Base-by-base conservation (phyloP, 1,140 invertebrate species). In the Drosophila pectinifera region DNA sequence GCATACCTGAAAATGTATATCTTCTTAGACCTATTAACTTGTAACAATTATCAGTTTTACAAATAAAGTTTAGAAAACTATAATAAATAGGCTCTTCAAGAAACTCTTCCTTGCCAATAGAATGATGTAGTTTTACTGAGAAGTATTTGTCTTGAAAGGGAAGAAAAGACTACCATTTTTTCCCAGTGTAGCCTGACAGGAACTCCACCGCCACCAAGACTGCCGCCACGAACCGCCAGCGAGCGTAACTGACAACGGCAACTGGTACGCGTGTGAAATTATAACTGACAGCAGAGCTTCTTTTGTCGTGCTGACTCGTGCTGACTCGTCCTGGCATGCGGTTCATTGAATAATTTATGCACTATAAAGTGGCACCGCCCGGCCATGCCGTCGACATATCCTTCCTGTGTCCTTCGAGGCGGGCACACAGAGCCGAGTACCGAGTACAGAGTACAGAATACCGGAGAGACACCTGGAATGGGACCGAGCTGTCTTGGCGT, bases 311-410 rank as follows among this genome's bases (percentile, higher is more conserved):
- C n/a, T n/a, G n/a, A n/a, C n/a, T n/a, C n/a, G n/a, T 53, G 72
- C 64, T 72, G 70, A 72, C 79, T 73, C 80, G 55, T 62, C 69
- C 73, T 75, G 84, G 69, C 77, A 80, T 80, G 74, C 80, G 77
- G 80, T 58, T 65, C 74, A 80, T 78, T 89, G 84, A 89, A 89
- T 89, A 89, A 89, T 89, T 89, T 89, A 89, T 89, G 77, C 77
- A 84, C 62, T 77, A 64, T 80, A 80, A 89, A 84, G 69, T 80
- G 84, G 34, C 75, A 59, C 41, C 28, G 28, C 26, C 28, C 31
- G 31, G 34, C 34, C 31, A 28, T 45, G 16, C 18, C 46, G 24
- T 6, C 8, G 46, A 5, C 48, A 34, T 34, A 14, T 51, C 48
- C 28, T 34, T 20, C 28, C 48, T 5, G 11, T 5, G 18, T 34